phyloP scores from a whole-genome alignment of 2,797 vertebrate genomes.

The Petrocephalus sullivani region DNA sequence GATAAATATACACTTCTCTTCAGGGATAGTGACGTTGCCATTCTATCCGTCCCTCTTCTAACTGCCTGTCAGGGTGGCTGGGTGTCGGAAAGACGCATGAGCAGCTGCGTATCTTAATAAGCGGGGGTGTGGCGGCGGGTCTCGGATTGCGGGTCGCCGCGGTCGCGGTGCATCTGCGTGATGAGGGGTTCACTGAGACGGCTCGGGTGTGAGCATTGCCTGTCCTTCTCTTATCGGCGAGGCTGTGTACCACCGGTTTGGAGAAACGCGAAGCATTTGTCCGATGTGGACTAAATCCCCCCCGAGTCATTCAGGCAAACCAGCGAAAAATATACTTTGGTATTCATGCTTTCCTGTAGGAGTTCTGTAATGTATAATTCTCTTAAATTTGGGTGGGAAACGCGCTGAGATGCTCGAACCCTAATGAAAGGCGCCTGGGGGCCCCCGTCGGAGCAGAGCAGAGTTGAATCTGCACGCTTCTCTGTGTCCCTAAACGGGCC shows the following conservation, averaged over 20 bases:
- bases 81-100: not conserved
- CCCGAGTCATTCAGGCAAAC: slow-evolving; percentile 24
- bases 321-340: slow-evolving; percentile 40
- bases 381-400: slow-evolving; percentile 45
- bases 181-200: not conserved
- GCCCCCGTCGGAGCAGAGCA: not conserved
- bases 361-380: slow-evolving; percentile 55
- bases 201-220: not conserved
- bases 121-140: not conserved
- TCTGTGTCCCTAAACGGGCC: slow-evolving; percentile 43
- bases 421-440: slow-evolving; percentile 47
- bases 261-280: not conserved
- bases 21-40: not conserved
- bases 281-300: not conserved
- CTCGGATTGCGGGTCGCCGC: not conserved
- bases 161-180: not conserved
- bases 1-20: not conserved
- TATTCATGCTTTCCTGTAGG: slow-evolving; percentile 44
- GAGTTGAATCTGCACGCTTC: not conserved
- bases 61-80: not conserved
- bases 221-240: not conserved
- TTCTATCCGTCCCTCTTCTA: not conserved
- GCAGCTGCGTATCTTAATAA: not conserved
- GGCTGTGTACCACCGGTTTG: not conserved
- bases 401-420: slow-evolving; percentile 35